Evolutionary conservation across 2,888 invertebrate species (phyloP).

Genomic region (Meteorus cinctellus): DNA sequence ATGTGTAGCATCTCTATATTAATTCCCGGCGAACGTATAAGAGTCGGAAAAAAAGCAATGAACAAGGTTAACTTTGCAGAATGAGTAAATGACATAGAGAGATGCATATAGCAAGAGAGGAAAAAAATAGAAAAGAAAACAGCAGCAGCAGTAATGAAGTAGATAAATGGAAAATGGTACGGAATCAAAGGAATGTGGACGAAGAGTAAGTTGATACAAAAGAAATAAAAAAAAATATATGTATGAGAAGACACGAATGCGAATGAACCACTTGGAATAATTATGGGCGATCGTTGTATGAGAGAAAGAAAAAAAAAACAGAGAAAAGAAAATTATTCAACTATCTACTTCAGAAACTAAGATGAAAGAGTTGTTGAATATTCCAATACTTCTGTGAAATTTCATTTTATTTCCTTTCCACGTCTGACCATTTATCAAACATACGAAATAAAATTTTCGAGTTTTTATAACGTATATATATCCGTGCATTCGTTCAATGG

Average conservation of each 20-base stretch:
- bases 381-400: constrained; percentile 13
- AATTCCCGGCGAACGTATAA: constrained; percentile 7
- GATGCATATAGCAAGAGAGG: not conserved
- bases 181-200: not conserved
- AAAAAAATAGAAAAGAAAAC: not conserved
- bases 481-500: not conserved
- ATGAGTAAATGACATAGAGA: not conserved
- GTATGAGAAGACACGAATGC: not conserved
- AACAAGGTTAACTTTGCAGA: constrained; percentile 19
- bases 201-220: constrained; percentile 22
- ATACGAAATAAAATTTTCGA: not conserved
- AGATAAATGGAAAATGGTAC: constrained; percentile 49
- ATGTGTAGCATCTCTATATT: not conserved
- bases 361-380: constrained; percentile 19
- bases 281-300: not conserved
- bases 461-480: not conserved
- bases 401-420: not conserved
- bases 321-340: constrained; percentile 31
- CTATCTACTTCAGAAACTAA: not conserved
- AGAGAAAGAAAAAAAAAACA: not conserved
- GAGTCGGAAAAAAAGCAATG: constrained; percentile 31
- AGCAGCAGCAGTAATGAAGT: constrained; percentile 30
- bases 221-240: not conserved
- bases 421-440: not conserved
- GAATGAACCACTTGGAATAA: not conserved